phyloP scores from a whole-genome alignment of 1,140 invertebrate species.

The Dolichoris vasculosae region DNA sequence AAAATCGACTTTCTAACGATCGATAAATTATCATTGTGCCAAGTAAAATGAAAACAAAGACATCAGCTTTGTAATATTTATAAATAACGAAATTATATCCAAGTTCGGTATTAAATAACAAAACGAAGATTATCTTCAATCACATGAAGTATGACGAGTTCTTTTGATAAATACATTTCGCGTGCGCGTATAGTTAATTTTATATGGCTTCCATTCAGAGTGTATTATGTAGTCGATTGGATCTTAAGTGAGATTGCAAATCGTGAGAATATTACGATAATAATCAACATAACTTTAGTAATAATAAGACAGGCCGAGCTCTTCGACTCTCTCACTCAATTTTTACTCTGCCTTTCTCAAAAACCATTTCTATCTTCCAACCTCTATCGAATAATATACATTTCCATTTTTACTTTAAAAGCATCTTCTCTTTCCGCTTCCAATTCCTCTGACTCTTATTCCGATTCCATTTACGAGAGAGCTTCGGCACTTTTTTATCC shows the following conservation, averaged over 20 bases:
- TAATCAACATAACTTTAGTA: background rate
- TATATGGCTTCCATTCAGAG: background rate
- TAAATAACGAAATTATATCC: background rate
- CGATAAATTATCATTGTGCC: too few species aligned
- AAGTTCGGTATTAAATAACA: background rate
- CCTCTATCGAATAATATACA: background rate
- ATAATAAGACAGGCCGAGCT: background rate
- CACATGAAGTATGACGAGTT: constrained; percentile 11
- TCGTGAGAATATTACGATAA: background rate
- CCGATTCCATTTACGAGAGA: background rate
- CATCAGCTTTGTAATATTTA: background rate
- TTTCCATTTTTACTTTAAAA: background rate
- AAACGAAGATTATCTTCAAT: background rate
- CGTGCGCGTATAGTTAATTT: background rate
- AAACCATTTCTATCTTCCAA: background rate
- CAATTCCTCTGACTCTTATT: background rate
- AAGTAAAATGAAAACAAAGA: background rate
- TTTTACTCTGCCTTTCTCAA: background rate
- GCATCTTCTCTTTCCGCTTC: background rate
- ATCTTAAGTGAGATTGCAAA: background rate
- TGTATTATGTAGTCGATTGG: background rate
- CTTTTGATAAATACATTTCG: background rate
- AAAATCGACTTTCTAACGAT: background rate
- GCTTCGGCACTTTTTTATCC: background rate
- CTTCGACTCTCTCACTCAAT: background rate